Conservation (phyloP, 2,888 invertebrate genomes). For the Andricus quercusramuli region DNA sequence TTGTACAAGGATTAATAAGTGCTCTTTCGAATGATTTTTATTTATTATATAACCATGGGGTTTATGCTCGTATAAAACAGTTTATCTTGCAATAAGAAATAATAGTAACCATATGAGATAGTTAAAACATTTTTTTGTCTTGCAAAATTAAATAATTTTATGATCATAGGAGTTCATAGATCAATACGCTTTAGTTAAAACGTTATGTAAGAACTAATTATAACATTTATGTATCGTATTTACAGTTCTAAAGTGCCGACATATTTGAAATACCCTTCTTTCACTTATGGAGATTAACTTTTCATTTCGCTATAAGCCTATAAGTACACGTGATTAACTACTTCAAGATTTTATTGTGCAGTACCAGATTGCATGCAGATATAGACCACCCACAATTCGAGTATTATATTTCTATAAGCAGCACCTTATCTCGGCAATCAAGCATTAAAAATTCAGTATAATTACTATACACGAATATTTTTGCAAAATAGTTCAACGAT, state of each 20-base stretch:
- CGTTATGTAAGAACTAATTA: neutral
- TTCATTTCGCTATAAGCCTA: neutral
- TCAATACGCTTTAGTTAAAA: neutral
- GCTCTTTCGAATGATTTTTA: no score
- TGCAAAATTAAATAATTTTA: neutral
- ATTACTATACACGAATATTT: no score
- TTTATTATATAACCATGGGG: no score
- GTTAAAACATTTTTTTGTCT: neutral
- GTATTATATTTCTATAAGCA: neutral
- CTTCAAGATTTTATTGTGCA: neutral
- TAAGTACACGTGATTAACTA: neutral
- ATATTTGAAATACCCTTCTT: neutral
- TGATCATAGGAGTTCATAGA: neutral
- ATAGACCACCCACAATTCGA: neutral
- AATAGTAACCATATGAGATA: neutral
- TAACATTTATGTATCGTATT: neutral
- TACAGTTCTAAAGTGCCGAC: slow-evolving; percentile 3
- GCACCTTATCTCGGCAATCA: neutral
- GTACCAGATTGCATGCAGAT: neutral
- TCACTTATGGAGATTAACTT: neutral
- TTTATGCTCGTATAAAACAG: neutral
- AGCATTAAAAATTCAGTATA: no score
- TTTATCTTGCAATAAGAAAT: neutral
- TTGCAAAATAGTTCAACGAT: no score
- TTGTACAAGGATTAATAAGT: no score